Percentiles rank a stretch among this genome's conserved stretches.
These are phyloP conservation scores for Micoletzkya japonica DNA, from an alignment of 2,888 invertebrate genomes.

Conservation along the genomic window DNA sequence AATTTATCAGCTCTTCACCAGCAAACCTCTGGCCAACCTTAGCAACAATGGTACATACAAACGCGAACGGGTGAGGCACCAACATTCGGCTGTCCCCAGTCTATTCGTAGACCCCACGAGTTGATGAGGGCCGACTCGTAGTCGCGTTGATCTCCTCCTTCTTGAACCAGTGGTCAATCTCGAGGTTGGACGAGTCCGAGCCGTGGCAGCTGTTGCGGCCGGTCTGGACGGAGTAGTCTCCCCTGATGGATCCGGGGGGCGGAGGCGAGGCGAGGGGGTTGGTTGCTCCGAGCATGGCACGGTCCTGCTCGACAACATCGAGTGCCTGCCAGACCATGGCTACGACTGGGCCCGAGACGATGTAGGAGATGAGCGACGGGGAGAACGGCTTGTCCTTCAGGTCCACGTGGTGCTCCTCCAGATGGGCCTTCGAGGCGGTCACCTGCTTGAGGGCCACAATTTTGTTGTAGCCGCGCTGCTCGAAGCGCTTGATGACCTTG, in stretches of 20 bases:
- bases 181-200: slow-evolving; percentile 91
- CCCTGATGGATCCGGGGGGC: slow-evolving; percentile 95
- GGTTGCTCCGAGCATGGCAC: slow-evolving; percentile 93
- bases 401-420: slow-evolving; percentile 85
- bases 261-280: slow-evolving; percentile 94
- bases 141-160: slow-evolving; percentile 79
- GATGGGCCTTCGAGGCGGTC: slow-evolving; percentile 66
- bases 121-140: slow-evolving; percentile 80
- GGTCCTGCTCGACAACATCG: slow-evolving; percentile 89
- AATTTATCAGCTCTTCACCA: no score
- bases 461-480: slow-evolving; percentile 94
- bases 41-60: no score
- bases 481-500: slow-evolving; percentile 91
- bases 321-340: slow-evolving; percentile 74
- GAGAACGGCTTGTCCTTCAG: slow-evolving; percentile 88
- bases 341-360: slow-evolving; percentile 79
- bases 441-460: slow-evolving; percentile 88
- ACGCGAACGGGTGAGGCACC: no score
- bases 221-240: slow-evolving; percentile 82
- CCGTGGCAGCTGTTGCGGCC: slow-evolving; percentile 87
- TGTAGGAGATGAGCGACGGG: slow-evolving; percentile 87
- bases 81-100: no score
- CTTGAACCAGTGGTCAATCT: slow-evolving; percentile 93
- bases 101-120: slow-evolving; percentile 88
- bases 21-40: no score